phyloP scores from a whole-genome alignment of 2,113 vertebrate genomes.

The Dipodomys merriami region DNA sequence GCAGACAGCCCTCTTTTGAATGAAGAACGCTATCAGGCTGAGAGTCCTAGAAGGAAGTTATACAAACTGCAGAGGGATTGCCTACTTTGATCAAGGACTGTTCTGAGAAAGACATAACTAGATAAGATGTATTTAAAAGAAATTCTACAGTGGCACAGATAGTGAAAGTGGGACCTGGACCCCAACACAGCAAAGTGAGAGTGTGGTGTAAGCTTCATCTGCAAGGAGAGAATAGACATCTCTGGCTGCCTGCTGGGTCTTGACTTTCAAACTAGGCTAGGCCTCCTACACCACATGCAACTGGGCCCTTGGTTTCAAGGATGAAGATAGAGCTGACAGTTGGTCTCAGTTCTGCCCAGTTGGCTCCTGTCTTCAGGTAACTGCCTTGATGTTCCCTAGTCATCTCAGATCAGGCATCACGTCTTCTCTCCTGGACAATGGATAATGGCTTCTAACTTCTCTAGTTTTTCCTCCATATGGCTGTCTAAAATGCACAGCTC shows the following conservation, averaged over 20 bases:
- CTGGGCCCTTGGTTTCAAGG: accelerated
- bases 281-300: neutral
- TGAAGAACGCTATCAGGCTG: neutral
- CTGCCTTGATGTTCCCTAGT: neutral
- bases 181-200: neutral
- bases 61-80: neutral
- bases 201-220: accelerated
- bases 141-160: neutral
- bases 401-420: neutral
- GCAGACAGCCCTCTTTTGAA: neutral
- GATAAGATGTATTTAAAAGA: neutral
- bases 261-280: neutral
- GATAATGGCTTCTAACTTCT: neutral
- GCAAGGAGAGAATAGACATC: neutral
- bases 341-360: neutral
- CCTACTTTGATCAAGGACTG: neutral
- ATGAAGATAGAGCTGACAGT: neutral
- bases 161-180: neutral
- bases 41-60: neutral
- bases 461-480: neutral
- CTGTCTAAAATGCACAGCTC: neutral
- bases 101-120: neutral
- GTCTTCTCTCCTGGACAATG: neutral
- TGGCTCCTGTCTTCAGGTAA: neutral
- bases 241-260: neutral